These are phyloP conservation scores for Acrossocheilus wenchowensis DNA, from an alignment of 2,797 vertebrate genomes.

Conservation along the genomic window DNA sequence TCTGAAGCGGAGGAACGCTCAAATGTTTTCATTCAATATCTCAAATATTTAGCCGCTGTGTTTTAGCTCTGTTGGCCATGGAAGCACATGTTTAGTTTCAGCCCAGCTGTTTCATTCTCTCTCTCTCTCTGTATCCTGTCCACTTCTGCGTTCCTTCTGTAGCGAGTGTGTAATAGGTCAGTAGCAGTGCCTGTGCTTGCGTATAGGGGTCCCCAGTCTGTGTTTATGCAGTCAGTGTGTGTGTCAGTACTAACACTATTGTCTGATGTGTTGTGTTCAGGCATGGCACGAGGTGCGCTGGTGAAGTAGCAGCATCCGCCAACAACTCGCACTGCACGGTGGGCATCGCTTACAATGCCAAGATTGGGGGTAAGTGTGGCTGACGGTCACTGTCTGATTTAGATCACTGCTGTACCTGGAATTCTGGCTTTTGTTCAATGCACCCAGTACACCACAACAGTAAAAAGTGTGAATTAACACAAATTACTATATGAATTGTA, in stretches of 20 bases:
- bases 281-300: constrained; percentile 97
- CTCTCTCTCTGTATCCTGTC: constrained; percentile 18
- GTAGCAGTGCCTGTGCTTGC: constrained; percentile 1
- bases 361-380: constrained; percentile 89
- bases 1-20: constrained; percentile 47
- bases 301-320: constrained; percentile 96
- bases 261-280: constrained; percentile 74
- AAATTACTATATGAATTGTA: neutral
- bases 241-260: constrained; percentile 16
- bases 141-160: constrained; percentile 45
- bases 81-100: constrained; percentile 57
- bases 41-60: constrained; percentile 60
- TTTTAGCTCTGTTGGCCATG: constrained; percentile 51
- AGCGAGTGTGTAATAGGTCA: constrained; percentile 18
- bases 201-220: constrained; percentile 3
- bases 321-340: constrained; percentile 99
- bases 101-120: constrained; percentile 55
- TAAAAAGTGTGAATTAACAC: neutral
- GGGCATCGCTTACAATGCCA: constrained; percentile 97
- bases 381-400: constrained; percentile 8
- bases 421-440: constrained; percentile 21
- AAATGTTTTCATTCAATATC: constrained; percentile 57
- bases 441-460: neutral
- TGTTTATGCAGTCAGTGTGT: constrained; percentile 7
- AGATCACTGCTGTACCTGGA: constrained; percentile 24